Evolutionary conservation across 2,888 invertebrate species (phyloP).

Genomic region (Trimorus sp.): DNA sequence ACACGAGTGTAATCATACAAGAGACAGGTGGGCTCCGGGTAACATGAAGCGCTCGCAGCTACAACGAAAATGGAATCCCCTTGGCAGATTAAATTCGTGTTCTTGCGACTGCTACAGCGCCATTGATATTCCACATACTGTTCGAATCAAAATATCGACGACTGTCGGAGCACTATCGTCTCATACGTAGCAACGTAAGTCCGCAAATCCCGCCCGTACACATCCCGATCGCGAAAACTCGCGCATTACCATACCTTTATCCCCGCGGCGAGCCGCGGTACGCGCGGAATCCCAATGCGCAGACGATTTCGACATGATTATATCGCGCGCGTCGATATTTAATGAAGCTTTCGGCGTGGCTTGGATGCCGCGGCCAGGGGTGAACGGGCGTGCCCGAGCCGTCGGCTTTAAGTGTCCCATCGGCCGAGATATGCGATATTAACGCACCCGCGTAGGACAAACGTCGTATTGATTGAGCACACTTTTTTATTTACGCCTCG

Average conservation of each 20-base stretch:
- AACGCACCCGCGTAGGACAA: conserved; percentile 13
- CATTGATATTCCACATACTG: conserved; percentile 62
- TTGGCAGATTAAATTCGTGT: conserved; percentile 68
- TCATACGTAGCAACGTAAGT: conserved; percentile 51
- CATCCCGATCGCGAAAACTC: conserved; percentile 41
- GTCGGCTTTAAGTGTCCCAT: conserved; percentile 53
- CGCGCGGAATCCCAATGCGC: conserved; percentile 25
- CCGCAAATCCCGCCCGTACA: conserved; percentile 49
- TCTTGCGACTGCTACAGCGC: conserved; percentile 64
- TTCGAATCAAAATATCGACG: conserved; percentile 56
- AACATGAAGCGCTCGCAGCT: conserved; percentile 53
- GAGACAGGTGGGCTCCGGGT: conserved; percentile 37
- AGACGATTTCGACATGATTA: conserved; percentile 28
- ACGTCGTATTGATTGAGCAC: conserved; percentile 15
- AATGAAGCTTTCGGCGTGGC: neutral
- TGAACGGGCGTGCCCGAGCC: conserved; percentile 3
- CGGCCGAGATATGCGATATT: neutral
- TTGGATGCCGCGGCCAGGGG: no score
- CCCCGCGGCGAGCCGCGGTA: conserved; percentile 28
- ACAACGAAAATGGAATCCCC: conserved; percentile 67
- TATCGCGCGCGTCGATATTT: conserved; percentile 1
- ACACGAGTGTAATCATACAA: conserved; percentile 56
- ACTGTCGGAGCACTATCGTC: conserved; percentile 53
- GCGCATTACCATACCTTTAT: conserved; percentile 50
- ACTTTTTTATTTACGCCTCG: conserved; percentile 22